Percentiles rank a stretch among this genome's conserved stretches.
Conservation (phyloP, 2,888 invertebrate species). For the Parasteatoda lunata region DNA sequence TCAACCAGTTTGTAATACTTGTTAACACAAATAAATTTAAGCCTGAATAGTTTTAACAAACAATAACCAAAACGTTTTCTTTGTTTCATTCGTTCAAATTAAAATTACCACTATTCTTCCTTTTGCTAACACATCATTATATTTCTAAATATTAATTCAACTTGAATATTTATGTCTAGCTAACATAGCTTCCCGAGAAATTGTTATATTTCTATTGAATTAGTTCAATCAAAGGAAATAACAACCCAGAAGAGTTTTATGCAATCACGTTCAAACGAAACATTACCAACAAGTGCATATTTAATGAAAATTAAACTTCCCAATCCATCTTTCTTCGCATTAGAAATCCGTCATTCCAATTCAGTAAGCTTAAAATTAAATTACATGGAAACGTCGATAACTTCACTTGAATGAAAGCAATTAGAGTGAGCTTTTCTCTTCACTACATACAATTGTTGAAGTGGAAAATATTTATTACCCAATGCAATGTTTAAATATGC, state of each 20-base stretch:
- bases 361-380: slow-evolving; percentile 28
- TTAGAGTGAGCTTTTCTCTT: slow-evolving; percentile 18
- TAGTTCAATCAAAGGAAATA: not conserved
- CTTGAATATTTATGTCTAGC: too few relatives aligned
- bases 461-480: not conserved
- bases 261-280: not conserved
- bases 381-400: slow-evolving; percentile 24
- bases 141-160: too few relatives aligned
- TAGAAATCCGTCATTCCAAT: slow-evolving; percentile 31
- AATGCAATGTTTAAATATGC: not conserved
- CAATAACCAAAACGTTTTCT: too few relatives aligned
- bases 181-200: too few relatives aligned
- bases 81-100: too few relatives aligned
- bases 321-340: slow-evolving; percentile 6
- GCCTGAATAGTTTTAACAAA: too few relatives aligned
- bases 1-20: too few relatives aligned
- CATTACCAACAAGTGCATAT: not conserved
- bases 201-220: not conserved
- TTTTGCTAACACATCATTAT: too few relatives aligned
- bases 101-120: too few relatives aligned
- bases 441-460: not conserved
- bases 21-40: too few relatives aligned
- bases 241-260: not conserved
- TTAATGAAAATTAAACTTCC: slow-evolving; percentile 1
- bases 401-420: slow-evolving; percentile 29